These are phyloP conservation scores for Eupeodes latifasciatus DNA, from an alignment of 2,888 invertebrate species.

Conservation along the genomic window DNA sequence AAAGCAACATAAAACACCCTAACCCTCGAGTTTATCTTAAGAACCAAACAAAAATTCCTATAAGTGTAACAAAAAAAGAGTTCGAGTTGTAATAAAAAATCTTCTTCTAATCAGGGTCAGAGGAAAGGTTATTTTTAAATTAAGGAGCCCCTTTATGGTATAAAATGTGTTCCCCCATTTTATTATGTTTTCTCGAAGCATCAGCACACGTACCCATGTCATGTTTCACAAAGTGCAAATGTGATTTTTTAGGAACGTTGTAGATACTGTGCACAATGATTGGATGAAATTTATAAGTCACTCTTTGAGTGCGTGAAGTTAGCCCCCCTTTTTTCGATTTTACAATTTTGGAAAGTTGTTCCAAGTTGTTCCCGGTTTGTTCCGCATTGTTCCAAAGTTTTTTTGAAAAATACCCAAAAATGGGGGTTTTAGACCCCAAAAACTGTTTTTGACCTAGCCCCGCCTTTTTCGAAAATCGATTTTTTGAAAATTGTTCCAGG, in stretches of 20 bases:
- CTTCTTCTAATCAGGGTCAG: constrained; percentile 66
- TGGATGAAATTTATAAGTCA: too few species aligned
- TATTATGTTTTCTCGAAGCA: constrained; percentile 12
- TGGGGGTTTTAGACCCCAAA: too few species aligned
- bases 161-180: neutral
- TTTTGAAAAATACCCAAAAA: too few species aligned
- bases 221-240: constrained; percentile 27
- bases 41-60: neutral
- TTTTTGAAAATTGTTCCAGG: too few species aligned
- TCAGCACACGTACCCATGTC: neutral
- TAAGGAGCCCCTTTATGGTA: neutral
- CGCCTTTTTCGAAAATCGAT: too few species aligned
- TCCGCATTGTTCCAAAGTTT: too few species aligned
- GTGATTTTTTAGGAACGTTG: neutral
- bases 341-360: too few species aligned
- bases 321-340: too few species aligned
- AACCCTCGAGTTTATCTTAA: constrained; percentile 30
- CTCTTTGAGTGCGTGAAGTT: too few species aligned
- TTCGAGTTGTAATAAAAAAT: constrained; percentile 48
- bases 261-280: neutral
- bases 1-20: neutral
- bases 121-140: constrained; percentile 61
- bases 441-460: too few species aligned
- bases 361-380: too few species aligned
- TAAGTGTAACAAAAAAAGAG: constrained; percentile 26